Base-by-base conservation (phyloP, 2,888 invertebrate species). In the Trileptium ribeirensis region DNA sequence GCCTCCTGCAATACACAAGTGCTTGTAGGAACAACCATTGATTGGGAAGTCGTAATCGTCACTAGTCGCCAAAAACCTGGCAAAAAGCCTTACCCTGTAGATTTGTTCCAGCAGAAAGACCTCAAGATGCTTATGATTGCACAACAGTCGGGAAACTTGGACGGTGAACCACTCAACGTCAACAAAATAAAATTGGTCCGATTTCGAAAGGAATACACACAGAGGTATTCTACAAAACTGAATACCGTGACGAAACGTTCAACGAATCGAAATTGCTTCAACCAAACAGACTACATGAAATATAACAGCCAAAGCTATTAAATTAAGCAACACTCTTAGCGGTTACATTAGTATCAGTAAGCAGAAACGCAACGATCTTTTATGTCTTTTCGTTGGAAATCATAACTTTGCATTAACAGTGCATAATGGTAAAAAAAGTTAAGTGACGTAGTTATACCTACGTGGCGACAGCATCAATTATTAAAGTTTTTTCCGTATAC, bases 41-140 rank as follows among this genome's bases (percentile, higher is more conserved):
- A 75, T 37, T 75, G 77, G 77, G 38, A 75, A 33, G 39, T 38
- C 38, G 39, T 75, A 3, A 75, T 38, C n/a, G 31, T 75, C 36
- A 39, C 33, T 19, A 36, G 33, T 8, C 34, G 39, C 3, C n/a
- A 24, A 24, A 37, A 75, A 36, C 51, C 24, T 51, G 51, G 51
- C 24, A 15, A 8, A 24, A 33, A 75, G 15, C 77, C 77, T 24
- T 75, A 75, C 77, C 2, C 3, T 37, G 37, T 75, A 2, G 37
- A 37, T 15, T 75, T 34, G 38, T 39, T 75, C n/a, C n/a, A 36
- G 36, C 37, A 34, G n/a, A n/a, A 75, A n/a, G n/a, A 36, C 15
- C 3, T 75, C 15, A 38, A 37, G 29, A 8, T 33, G 15, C 39
- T 75, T 3, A 8, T 24, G 34, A 38, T 75, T 8, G 39, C 8